Base-by-base conservation (phyloP, 37 sponge, comb jelly and placozoan genomes). In the Aphrocallistes beatrix region DNA sequence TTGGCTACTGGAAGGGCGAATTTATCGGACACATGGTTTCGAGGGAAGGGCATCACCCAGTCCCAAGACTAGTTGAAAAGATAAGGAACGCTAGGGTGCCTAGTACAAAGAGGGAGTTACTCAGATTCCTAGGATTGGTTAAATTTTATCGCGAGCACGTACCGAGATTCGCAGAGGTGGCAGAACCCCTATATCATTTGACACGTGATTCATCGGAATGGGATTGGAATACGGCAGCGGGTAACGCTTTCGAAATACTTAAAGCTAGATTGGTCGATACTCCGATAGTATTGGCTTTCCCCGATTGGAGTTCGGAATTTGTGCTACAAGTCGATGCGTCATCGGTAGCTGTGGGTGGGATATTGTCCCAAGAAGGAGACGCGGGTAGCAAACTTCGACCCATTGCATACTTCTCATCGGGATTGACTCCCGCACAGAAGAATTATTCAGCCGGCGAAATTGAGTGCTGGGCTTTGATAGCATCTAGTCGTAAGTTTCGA, bases 391-490 rank as follows among this genome's bases (percentile, higher is more conserved):
- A 16, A 16, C 13, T 42, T 16, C 6, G 13, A 42, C 45, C 45
- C 13, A 42, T 42, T 13, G 45, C 45, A 42, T 42, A 42, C 45
- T 42, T 42, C 13, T 42, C 13, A 13, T 42, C 45, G 6, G 45
- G 45, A 13, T 13, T 42, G 10, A 42, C 45, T 16, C 13, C 45
- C 13, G 6, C 45, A 6, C 45, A 42, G 45, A 13, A 13, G 10
- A 42, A 42, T 42, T 16, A 42, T 42, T 60, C 75, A 60, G 34
- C 75, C 34, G 75, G 75, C 3, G 21, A 60, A 60, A 19, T 60
- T 60, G 75, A 60, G 21, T 60, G 34, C 75, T 32, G 75, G 75
- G 75, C 75, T 6, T 60, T 60, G 75, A 60, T 60, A 60, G 75
- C n/a, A 30, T 19, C 75, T 60, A 60, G 75, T 28, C 32, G 75